These are phyloP conservation scores for Xerus inauris DNA, from an alignment of 2,113 vertebrate species.

Conservation along the genomic window DNA sequence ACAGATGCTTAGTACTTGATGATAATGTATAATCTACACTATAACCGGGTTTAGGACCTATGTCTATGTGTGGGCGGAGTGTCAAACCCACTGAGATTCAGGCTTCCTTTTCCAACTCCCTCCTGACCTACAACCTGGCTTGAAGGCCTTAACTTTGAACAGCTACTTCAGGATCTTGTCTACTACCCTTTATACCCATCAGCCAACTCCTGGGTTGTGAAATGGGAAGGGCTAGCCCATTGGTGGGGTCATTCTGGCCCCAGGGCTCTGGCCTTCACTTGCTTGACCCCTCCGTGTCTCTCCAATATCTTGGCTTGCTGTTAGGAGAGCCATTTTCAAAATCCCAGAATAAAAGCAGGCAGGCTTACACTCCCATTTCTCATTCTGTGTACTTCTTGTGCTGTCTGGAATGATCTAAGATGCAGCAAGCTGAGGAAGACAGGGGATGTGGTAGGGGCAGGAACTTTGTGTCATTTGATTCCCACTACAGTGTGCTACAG, in stretches of 20 bases:
- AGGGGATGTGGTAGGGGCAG: background rate
- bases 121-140: background rate
- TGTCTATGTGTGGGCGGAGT: background rate
- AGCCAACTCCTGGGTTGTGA: background rate
- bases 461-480: conserved; percentile 61
- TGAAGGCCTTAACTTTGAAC: background rate
- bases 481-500: background rate
- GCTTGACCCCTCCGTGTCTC: background rate
- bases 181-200: background rate
- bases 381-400: background rate
- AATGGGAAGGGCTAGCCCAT: background rate
- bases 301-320: background rate
- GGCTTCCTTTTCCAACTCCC: background rate
- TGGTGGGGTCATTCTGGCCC: background rate
- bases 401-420: background rate
- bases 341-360: background rate
- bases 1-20: background rate
- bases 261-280: background rate
- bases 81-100: background rate
- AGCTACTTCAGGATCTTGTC: background rate
- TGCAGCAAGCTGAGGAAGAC: conserved; percentile 35
- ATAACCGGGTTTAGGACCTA: background rate
- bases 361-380: background rate
- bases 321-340: conserved; percentile 39
- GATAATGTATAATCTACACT: background rate